phyloP scores from a whole-genome alignment of 2,113 vertebrate species.

The Plecotus auritus region DNA sequence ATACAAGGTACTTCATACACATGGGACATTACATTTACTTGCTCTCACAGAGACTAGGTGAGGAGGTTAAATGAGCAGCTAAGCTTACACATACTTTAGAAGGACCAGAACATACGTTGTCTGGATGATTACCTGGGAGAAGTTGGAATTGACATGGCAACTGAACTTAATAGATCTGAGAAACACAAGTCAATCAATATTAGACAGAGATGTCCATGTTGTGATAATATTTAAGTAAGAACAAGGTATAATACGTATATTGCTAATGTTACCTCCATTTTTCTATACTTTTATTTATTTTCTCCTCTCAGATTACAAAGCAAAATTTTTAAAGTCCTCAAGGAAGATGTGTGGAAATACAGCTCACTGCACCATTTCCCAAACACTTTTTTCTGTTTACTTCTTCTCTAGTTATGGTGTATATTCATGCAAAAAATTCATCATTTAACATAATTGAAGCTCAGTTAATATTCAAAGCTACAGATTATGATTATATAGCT shows the following conservation, averaged over 20 bases:
- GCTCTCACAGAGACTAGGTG: background rate
- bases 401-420: background rate
- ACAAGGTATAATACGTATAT: background rate
- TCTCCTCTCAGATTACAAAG: background rate
- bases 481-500: background rate
- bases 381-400: background rate
- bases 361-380: background rate
- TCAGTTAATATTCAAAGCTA: background rate
- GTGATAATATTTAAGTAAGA: background rate
- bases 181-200: background rate
- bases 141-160: background rate
- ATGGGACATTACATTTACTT: background rate
- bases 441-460: background rate
- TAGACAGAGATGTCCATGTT: background rate
- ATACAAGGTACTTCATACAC: background rate
- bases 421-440: background rate
- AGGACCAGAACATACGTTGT: background rate
- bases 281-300: background rate
- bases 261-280: background rate
- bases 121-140: background rate
- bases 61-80: background rate
- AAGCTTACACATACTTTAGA: background rate
- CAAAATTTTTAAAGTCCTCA: background rate
- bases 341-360: background rate
- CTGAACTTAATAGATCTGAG: background rate